Evolutionary conservation across 2,113 vertebrate genomes (phyloP), one percentile per base, ranked within the genome.

Genomic region (Gobio gobio): DNA sequence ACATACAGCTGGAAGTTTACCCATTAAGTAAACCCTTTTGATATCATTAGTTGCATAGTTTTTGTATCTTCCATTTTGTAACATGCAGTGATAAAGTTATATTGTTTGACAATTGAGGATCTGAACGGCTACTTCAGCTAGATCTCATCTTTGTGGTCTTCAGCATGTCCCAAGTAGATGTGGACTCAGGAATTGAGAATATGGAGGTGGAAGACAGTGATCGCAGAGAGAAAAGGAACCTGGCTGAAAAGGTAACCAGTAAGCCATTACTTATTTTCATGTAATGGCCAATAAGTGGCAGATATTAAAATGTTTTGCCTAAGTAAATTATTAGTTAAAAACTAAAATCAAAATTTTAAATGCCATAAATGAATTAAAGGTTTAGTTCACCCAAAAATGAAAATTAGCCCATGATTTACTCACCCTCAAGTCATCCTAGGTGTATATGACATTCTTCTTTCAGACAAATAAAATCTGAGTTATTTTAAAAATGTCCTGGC

Each of bases 171-270:
- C 98, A 99, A 95, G 98, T 99, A 92, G 98, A 99, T 91, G 98
- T 99, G 92, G 98, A 99, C 96, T 99, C 98, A 89, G 98, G 98
- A 90, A 99, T 99, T 84, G 98, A 99, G 92, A 99, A 99, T 89
- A 99, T 99, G 98, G 98, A 99, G 89, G 98, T 99, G 0, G 98
- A 99, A 22, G 98, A 99, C 91, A 97, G 92, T 2, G 98, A 99
- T 90, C 97, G 98, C 88, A 95, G 97, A 86, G 98, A 99, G 91
- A 99, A 99, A 54, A 94, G 98, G 89, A 98, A 96, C 90, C 93
- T 98, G 87, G 92, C 96, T 0, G 98, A 99, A 87, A 99, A 99
- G 97, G 98, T 99, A 86, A 43, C 18, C 10, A 61, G 7, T n/a
- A n/a, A n/a, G 40, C 40, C 36, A 4, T 43, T 12, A 43, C 4